These are phyloP conservation scores for Parasteatoda tepidariorum DNA, from an alignment of 1,140 invertebrate species.

Conservation along the genomic window DNA sequence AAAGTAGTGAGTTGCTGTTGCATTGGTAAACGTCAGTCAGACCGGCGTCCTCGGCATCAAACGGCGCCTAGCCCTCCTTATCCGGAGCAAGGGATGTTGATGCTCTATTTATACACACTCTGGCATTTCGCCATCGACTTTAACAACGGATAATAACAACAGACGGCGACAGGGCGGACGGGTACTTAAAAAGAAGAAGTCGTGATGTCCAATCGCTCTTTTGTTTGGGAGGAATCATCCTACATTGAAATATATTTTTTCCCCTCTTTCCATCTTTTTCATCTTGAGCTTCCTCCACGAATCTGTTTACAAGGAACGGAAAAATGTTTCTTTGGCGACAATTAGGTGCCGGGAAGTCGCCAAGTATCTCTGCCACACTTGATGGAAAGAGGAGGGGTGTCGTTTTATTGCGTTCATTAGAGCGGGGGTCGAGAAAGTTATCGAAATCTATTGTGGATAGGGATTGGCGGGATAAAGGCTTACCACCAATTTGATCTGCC, in stretches of 20 bases:
- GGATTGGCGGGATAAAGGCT: background rate
- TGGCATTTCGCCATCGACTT: slow-evolving; percentile 44
- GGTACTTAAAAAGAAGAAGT: slow-evolving; percentile 44
- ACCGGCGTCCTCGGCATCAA: slow-evolving; percentile 35
- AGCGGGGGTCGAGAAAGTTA: background rate
- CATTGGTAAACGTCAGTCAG: slow-evolving; percentile 20
- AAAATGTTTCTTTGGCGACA: slow-evolving; percentile 28
- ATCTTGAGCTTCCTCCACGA: background rate
- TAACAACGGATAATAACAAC: slow-evolving; percentile 49
- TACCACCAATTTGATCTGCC: background rate
- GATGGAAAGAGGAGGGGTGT: background rate
- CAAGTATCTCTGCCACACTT: slow-evolving; percentile 14
- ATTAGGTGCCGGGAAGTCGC: slow-evolving; percentile 27
- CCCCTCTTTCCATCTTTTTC: background rate
- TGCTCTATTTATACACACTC: slow-evolving; percentile 48
- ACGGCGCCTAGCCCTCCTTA: slow-evolving; percentile 38
- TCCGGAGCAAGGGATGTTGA: slow-evolving; percentile 35
- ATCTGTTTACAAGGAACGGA: slow-evolving; percentile 20
- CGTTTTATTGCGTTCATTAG: background rate
- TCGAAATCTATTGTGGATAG: background rate
- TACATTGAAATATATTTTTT: slow-evolving; percentile 12
- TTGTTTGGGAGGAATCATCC: slow-evolving; percentile 43
- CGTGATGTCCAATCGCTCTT: slow-evolving; percentile 43
- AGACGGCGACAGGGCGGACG: slow-evolving; percentile 51
- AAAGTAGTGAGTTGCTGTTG: background rate